Conservation (phyloP, 2,797 vertebrate genomes). For the Brachymystax lenok region DNA sequence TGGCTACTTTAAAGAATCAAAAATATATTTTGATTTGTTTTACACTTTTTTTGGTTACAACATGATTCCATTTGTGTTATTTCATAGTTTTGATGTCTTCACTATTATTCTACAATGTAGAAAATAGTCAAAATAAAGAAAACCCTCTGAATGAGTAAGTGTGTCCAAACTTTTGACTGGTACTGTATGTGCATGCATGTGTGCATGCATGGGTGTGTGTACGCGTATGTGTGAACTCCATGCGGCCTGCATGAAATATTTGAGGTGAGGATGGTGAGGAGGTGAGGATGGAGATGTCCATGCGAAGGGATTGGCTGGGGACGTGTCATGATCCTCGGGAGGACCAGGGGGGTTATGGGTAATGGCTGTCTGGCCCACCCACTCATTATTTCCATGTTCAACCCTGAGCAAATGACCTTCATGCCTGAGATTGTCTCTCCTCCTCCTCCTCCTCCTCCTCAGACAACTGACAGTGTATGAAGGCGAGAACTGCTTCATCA, state of each 20-base stretch:
- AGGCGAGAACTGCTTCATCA: slow-evolving; percentile 51
- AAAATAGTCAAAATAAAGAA: too few relatives aligned
- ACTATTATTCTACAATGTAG: too few relatives aligned
- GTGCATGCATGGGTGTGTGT: too few relatives aligned
- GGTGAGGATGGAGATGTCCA: slow-evolving; percentile 90
- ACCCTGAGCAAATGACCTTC: slow-evolving; percentile 73
- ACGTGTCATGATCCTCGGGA: slow-evolving; percentile 84
- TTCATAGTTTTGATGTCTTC: too few relatives aligned
- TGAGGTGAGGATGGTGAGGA: slow-evolving; percentile 88
- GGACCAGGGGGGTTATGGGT: slow-evolving; percentile 59
- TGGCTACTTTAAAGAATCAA: too few relatives aligned
- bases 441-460: neutral
- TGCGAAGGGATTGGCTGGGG: slow-evolving; percentile 85
- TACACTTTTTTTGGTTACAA: too few relatives aligned
- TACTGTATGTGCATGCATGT: too few relatives aligned
- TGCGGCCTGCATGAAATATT: slow-evolving; percentile 89
- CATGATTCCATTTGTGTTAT: too few relatives aligned
- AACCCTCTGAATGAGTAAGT: too few relatives aligned
- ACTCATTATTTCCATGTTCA: slow-evolving; percentile 67
- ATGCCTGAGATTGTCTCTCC: slow-evolving; percentile 60
- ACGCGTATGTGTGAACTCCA: slow-evolving; percentile 64
- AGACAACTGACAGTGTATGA: slow-evolving; percentile 39
- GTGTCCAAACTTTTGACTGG: too few relatives aligned
- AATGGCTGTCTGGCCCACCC: slow-evolving; percentile 70
- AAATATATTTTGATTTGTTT: too few relatives aligned